Conservation (phyloP, 2,113 vertebrate species). For the Callaeas wilsoni region DNA sequence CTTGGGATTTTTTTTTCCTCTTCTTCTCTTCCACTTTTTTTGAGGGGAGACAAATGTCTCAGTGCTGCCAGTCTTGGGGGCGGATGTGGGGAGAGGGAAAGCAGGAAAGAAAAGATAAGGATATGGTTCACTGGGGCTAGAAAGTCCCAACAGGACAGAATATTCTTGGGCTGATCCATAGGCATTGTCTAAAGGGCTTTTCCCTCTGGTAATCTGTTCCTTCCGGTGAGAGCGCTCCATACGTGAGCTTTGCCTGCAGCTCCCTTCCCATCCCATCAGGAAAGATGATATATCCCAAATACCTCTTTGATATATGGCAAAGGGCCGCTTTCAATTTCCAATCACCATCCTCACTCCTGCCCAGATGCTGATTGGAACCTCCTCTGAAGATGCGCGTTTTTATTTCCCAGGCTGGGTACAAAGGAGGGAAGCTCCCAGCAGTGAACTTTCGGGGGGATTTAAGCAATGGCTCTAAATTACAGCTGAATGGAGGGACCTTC, state of each 20-base stretch:
- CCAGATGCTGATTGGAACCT: constrained; percentile 29
- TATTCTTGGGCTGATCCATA: neutral
- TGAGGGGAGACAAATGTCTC: neutral
- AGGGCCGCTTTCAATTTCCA: constrained; percentile 41
- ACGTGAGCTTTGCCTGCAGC: constrained; percentile 31
- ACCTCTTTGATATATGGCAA: constrained; percentile 66
- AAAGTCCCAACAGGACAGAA: neutral
- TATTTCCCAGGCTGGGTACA: constrained; percentile 29
- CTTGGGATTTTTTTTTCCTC: neutral
- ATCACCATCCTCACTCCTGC: constrained; percentile 37
- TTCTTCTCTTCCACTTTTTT: neutral
- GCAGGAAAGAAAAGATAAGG: neutral
- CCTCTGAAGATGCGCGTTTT: constrained; percentile 32
- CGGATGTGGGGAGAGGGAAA: neutral
- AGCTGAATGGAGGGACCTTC: constrained; percentile 16
- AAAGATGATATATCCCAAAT: constrained; percentile 58
- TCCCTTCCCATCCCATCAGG: constrained; percentile 56
- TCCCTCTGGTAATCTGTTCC: constrained; percentile 31
- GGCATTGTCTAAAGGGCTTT: neutral
- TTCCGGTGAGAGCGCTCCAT: constrained; percentile 45
- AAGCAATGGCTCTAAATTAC: constrained; percentile 72
- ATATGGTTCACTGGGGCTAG: neutral
- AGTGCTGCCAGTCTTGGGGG: neutral
- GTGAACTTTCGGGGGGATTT: constrained; percentile 47
- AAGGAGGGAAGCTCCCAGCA: constrained; percentile 6